Percentiles rank a stretch among this genome's conserved stretches.
These are phyloP conservation scores for Rhyacophila brunnea DNA, from an alignment of 1,140 invertebrate species.

Conservation along the genomic window DNA sequence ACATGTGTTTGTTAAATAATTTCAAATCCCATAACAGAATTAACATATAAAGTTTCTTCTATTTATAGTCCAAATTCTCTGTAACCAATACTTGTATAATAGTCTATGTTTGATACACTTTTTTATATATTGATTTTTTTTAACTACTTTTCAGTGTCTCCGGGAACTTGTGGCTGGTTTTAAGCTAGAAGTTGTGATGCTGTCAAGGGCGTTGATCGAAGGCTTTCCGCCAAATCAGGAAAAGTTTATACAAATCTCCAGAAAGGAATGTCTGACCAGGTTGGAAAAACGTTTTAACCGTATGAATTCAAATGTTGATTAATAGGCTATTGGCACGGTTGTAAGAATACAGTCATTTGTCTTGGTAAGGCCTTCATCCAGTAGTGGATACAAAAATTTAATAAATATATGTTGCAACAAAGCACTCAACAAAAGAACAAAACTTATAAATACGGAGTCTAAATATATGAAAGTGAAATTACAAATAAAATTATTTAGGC, in stretches of 20 bases:
- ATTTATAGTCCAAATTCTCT: no score
- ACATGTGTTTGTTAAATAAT: no score
- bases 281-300: not conserved
- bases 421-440: no score
- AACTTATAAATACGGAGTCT: not conserved
- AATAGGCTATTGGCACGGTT: not conserved
- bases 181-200: conserved; percentile 2
- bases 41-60: no score
- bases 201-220: conserved; percentile 1
- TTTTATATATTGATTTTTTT: no score
- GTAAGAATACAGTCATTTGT: not conserved
- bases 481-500: no score
- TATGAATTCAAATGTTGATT: not conserved
- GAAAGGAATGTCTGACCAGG: conserved; percentile 11
- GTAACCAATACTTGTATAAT: no score
- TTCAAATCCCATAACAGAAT: no score
- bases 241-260: conserved; percentile 6
- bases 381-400: not conserved
- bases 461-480: not conserved
- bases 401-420: not conserved
- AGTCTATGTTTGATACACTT: no score
- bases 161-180: not conserved
- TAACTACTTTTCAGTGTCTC: conserved; percentile 15
- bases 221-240: conserved; percentile 1
- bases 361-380: not conserved